phyloP scores from a whole-genome alignment of 1,140 invertebrate species.

The Harpegnathos saltator region DNA sequence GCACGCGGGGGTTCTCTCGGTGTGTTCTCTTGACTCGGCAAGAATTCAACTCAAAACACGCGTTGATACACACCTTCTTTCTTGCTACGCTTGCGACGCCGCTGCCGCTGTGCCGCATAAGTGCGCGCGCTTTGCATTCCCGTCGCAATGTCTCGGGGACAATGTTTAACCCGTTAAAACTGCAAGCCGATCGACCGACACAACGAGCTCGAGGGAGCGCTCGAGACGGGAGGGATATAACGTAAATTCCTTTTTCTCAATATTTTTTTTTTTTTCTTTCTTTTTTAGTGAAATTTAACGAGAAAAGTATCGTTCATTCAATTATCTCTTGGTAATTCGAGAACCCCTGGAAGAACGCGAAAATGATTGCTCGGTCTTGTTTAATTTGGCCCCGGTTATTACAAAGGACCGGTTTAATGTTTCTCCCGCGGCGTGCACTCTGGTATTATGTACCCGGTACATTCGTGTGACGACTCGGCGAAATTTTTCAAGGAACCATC shows the following conservation, averaged over 20 bases:
- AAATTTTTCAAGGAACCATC: constrained; percentile 28
- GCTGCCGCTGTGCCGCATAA: constrained; percentile 51
- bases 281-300: background rate
- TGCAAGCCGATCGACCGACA: constrained; percentile 2
- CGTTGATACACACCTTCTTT: constrained; percentile 70
- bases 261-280: background rate
- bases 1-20: background rate
- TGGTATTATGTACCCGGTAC: background rate
- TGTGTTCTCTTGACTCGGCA: constrained; percentile 68
- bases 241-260: too few species aligned
- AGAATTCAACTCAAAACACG: constrained; percentile 72
- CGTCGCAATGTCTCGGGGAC: constrained; percentile 9
- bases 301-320: too few species aligned
- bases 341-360: constrained; percentile 31
- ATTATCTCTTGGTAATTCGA: constrained; percentile 23
- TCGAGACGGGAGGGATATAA: too few species aligned
- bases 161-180: constrained; percentile 37
- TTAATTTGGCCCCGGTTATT: constrained; percentile 37
- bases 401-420: constrained; percentile 46
- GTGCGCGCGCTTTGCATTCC: constrained; percentile 57
- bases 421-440: constrained; percentile 35
- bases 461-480: too few species aligned
- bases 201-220: too few species aligned
- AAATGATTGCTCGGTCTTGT: constrained; percentile 42
- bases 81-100: constrained; percentile 64